Evolutionary conservation across 2,797 vertebrate species (phyloP).

Genomic region (Pachyuromys duprasi): DNA sequence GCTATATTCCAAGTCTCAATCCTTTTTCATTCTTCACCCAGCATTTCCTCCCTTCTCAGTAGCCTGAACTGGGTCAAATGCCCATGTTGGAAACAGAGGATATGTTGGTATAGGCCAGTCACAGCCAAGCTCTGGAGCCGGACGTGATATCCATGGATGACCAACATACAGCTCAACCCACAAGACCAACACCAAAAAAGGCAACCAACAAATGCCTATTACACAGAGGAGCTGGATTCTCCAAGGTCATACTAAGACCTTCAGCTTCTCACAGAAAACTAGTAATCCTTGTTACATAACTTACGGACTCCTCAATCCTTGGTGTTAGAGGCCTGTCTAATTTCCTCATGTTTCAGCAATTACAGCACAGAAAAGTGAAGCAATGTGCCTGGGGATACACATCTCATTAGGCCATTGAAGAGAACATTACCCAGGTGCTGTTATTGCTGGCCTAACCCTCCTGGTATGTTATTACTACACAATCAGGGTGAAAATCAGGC

Average conservation of each 20-base stretch:
- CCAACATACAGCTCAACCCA: neutral
- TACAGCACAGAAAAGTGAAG: conserved; percentile 12
- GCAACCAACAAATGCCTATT: neutral
- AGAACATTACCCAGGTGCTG: conserved; percentile 6
- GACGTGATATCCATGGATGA: neutral
- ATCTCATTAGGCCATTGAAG: neutral
- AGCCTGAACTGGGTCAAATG: neutral
- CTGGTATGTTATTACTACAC: conserved; percentile 37
- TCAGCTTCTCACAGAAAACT: neutral
- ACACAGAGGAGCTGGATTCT: neutral
- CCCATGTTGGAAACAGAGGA: neutral
- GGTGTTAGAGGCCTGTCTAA: neutral
- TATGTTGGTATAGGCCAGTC: neutral
- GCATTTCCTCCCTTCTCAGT: neutral
- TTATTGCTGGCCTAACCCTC: conserved; percentile 41
- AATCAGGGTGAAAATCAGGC: conserved; percentile 34
- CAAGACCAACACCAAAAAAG: neutral
- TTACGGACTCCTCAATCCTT: neutral
- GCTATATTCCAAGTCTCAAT: neutral
- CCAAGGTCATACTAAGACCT: neutral
- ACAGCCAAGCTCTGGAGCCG: neutral
- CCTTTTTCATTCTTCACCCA: neutral
- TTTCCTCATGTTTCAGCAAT: neutral
- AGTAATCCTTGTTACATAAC: neutral
- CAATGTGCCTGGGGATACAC: neutral